Base-by-base conservation (phyloP, 2,113 vertebrate species). In the Calidris pugnax region DNA sequence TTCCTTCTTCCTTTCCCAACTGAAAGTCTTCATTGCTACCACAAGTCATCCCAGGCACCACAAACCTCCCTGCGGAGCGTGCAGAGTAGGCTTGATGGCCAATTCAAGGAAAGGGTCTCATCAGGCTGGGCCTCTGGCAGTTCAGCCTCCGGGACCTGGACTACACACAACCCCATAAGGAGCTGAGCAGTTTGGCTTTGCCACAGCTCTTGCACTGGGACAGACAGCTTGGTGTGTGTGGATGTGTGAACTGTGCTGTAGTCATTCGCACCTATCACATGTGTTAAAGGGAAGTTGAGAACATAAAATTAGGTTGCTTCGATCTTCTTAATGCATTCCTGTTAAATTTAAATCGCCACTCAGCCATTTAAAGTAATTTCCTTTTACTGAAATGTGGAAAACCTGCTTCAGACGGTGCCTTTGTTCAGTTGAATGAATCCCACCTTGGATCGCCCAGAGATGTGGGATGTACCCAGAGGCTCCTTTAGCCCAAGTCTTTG, bases 281-380 rank as follows among this genome's bases (percentile, higher is more conserved):
- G n/a, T 63, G 87, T 80, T 68, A 90, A 35, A 24, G 66, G 43
- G 55, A 60, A 83, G 72, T 18, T 27, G 72, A 85, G 85, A 95
- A 88, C 59, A 66, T 35, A 41, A 76, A 94, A 87, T 95, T 48
- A 78, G 82, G 50, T 74, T 95, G 82, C 79, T 96, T 93, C 69
- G 50, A 77, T 93, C 75, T 69, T 81, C 83, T 57, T 85, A 85
- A 88, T 53, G 0, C 63, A 85, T 87, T n/a, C 22, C 75, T 88
- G 48, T 93, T 90, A 73, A 59, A 91, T 93, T 71, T 86, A 89
- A 88, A 79, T 76, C 41, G 33, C 22, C 5, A 33, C 5, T 18
- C 60, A 74, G 51, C 18, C 20, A 20, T 67, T 94, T 67, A 11
- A 82, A 78, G 33, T 75, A 41, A 82, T 68, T 64, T 72, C 27